A percentile compares a stretch with the other conserved stretches of the same genome.
phyloP scores from a whole-genome alignment of 2,888 invertebrate species.

The Drosophila prolongata region DNA sequence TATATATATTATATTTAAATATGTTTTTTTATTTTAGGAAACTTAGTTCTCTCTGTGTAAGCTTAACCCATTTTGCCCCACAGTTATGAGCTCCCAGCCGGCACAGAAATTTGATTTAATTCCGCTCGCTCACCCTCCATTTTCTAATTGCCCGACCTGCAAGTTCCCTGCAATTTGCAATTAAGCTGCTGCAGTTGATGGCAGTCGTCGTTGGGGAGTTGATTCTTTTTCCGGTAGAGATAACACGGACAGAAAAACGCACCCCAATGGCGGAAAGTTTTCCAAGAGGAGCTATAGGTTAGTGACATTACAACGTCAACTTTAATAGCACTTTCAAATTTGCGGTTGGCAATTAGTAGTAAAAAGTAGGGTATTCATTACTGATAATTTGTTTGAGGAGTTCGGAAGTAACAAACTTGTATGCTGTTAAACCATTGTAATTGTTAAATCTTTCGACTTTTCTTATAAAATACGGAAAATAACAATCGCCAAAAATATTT shows the following conservation, averaged over 20 bases:
- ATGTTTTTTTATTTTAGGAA: background rate
- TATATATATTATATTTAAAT: too few species aligned
- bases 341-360: background rate
- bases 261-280: constrained; percentile 1
- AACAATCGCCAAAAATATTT: too few species aligned
- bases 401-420: too few species aligned
- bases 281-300: background rate
- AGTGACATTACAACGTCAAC: constrained; percentile 11
- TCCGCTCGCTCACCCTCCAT: background rate
- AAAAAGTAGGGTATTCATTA: background rate
- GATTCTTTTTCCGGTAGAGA: background rate
- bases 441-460: too few species aligned
- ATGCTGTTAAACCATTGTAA: too few species aligned
- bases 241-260: background rate
- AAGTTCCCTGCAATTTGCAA: constrained; percentile 28
- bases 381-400: background rate
- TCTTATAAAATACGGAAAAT: too few species aligned
- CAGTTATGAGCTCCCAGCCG: background rate
- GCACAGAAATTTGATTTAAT: constrained; percentile 14
- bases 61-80: background rate
- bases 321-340: background rate
- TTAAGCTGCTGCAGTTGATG: constrained; percentile 27
- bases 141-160: constrained; percentile 22
- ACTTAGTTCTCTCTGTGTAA: background rate
- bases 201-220: constrained; percentile 13